Percentiles rank a stretch among this genome's conserved stretches.
These are phyloP conservation scores for Gerris lacustris DNA, from an alignment of 2,888 invertebrate species.

Conservation along the genomic window DNA sequence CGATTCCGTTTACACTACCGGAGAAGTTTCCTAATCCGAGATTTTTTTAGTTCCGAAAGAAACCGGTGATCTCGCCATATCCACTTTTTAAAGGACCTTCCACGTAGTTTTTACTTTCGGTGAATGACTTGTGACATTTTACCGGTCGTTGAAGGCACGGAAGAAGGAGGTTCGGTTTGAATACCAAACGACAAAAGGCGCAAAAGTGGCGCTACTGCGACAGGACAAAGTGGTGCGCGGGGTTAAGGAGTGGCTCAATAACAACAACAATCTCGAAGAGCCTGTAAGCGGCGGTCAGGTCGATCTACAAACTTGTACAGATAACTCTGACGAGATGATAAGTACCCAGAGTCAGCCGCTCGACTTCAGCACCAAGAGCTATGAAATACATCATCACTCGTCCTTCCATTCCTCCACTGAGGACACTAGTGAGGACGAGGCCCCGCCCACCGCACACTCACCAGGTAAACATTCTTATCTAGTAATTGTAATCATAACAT, in stretches of 20 bases:
- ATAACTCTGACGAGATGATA: not conserved
- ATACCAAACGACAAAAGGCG: not conserved
- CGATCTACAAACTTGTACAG: not conserved
- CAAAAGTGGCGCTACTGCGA: not conserved
- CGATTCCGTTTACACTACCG: too few relatives aligned
- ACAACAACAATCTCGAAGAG: not conserved
- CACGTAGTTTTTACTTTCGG: too few relatives aligned
- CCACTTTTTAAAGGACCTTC: too few relatives aligned
- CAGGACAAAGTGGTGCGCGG: not conserved
- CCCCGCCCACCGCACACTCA: not conserved
- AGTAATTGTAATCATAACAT: not conserved
- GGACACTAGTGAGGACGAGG: not conserved
- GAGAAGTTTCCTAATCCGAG: too few relatives aligned
- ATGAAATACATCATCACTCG: not conserved
- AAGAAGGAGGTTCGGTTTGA: too few relatives aligned
- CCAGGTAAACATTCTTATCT: not conserved
- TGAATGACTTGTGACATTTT: too few relatives aligned
- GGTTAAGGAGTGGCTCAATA: constrained; percentile 3
- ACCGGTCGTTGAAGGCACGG: too few relatives aligned
- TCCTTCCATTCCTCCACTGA: not conserved
- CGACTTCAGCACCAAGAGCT: not conserved
- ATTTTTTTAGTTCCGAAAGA: too few relatives aligned
- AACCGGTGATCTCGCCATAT: too few relatives aligned
- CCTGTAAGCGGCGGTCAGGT: not conserved
- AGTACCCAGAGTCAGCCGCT: not conserved